These are phyloP conservation scores for Strigops habroptila DNA, from an alignment of 2,113 vertebrate species.

Conservation along the genomic window DNA sequence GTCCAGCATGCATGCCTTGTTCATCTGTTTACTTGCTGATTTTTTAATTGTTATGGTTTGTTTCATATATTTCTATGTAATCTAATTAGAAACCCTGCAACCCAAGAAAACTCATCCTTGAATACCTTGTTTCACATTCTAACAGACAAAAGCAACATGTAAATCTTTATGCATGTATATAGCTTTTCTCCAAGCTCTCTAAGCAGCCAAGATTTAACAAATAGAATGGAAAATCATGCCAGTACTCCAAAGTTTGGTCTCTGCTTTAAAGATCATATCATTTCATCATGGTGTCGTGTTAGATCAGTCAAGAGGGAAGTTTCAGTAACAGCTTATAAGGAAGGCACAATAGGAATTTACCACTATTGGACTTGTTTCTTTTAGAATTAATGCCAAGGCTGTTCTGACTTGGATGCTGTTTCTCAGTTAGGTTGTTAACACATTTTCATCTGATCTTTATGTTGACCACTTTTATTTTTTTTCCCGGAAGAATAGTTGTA, in stretches of 20 bases:
- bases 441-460: neutral
- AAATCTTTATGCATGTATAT: neutral
- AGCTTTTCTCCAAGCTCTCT: neutral
- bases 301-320: neutral
- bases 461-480: neutral
- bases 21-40: neutral
- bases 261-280: neutral
- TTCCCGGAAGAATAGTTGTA: neutral
- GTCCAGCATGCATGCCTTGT: neutral
- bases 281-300: neutral
- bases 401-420: neutral
- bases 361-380: neutral
- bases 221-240: neutral
- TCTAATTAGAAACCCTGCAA: neutral
- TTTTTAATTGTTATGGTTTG: neutral
- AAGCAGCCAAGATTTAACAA: neutral
- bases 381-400: neutral
- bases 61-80: neutral
- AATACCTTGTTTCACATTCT: neutral
- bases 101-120: neutral
- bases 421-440: neutral
- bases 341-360: neutral
- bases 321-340: neutral
- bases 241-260: neutral
- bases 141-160: neutral